Evolutionary conservation across 2,797 vertebrate species (phyloP), one percentile per base, ranked within the genome.

Genomic region (Periophthalmus magnuspinnatus): DNA sequence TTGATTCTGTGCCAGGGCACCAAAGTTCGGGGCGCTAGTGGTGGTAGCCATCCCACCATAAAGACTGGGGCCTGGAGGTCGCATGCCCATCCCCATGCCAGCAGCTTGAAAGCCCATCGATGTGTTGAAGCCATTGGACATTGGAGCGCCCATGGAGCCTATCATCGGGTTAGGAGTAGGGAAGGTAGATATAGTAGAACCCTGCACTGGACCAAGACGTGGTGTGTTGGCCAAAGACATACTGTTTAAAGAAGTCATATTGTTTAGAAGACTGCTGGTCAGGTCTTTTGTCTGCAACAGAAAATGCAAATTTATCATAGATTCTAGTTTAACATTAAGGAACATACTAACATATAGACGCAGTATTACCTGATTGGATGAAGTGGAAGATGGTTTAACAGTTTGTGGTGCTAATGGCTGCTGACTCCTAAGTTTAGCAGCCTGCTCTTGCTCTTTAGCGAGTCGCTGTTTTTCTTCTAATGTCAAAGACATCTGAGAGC

Each of bases 371-470:
- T 96, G 95, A 68, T 95, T 89, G 71, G 89, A 88, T 59, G 91
- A 79, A 67, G 92, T 76, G 68, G 91, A 75, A 2, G 92, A 71
- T 59, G 94, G 60, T 85, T 93, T 93, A 66, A 95, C 75, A 0
- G 91, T 65, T 75, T 96, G 94, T 2, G 97, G 98, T 8, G 93
- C 95, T 61, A 99, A 90, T 8, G 96, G 97, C 76, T 95, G 95
- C 88, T 99, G 98, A 80, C 86, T 98, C 86, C 96, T 96, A 81
- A 99, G 89, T 86, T 98, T 98, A 80, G 96, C 95, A 3, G 95
- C 96, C 85, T 99, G 98, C 68, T 99, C 98, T 80, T 99, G 98
- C 64, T 99, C 97, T 88, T 98, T 98, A 59, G 98, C 98, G 84
- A 99, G 86, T 62, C 95, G 95, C 81, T 99, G 98, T 83, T 99